A percentile compares a stretch with the other conserved stretches of the same genome.
phyloP scores from a whole-genome alignment of 2,797 vertebrate species.

The Danio albolineatus region DNA sequence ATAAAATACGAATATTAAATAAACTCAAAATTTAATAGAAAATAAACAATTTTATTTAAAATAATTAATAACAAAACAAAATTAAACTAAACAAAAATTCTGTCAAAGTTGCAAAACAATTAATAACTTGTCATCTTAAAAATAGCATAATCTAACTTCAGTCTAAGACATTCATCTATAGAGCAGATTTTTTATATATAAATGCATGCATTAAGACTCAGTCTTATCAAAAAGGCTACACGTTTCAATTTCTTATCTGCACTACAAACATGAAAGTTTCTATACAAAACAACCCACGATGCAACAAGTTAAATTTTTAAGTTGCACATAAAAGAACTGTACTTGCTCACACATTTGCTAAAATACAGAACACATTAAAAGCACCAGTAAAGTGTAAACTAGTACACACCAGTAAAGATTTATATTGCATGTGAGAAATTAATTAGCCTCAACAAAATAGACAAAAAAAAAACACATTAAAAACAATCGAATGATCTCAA shows the following conservation, averaged over 20 bases:
- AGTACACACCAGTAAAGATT: neutral
- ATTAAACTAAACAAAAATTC: too few relatives aligned
- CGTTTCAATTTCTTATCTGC: neutral
- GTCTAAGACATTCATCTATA: neutral
- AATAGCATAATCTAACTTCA: neutral
- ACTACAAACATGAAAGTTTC: neutral
- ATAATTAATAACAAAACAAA: too few relatives aligned
- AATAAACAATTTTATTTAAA: too few relatives aligned
- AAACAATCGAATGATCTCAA: neutral
- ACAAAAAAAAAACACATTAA: neutral
- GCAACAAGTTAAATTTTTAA: neutral
- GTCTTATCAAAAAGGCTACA: neutral
- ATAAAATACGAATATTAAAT: too few relatives aligned
- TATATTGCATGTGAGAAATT: neutral
- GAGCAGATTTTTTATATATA: too few relatives aligned
- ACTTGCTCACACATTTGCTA: neutral
- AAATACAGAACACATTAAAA: neutral
- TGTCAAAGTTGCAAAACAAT: too few relatives aligned
- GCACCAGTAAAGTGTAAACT: neutral
- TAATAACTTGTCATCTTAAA: too few relatives aligned
- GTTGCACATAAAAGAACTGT: neutral
- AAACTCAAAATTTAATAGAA: too few relatives aligned
- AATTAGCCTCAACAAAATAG: neutral
- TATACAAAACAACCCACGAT: neutral
- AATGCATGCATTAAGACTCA: neutral